Percentiles rank a stretch among this genome's conserved stretches.
Conservation (phyloP, 2,113 vertebrate species). For the Cricetomys ansorgei region DNA sequence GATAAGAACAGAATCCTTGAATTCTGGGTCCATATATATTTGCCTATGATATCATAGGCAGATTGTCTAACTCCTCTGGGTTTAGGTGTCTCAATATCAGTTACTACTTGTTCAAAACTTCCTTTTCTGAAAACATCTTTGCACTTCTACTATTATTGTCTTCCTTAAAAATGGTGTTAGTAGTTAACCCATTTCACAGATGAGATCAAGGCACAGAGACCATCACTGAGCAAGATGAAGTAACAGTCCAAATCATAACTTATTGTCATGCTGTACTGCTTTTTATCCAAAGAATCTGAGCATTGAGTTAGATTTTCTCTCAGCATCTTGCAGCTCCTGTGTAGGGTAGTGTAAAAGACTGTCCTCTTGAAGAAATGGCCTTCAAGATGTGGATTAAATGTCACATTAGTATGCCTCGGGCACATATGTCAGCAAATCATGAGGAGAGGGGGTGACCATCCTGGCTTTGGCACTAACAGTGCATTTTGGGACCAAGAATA, state of each 20-base stretch:
- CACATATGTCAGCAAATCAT: rapidly evolving
- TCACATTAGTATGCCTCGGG: background rate
- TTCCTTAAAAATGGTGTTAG: background rate
- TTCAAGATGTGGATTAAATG: background rate
- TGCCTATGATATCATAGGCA: background rate
- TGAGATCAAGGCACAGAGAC: background rate
- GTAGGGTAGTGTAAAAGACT: background rate
- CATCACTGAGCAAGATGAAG: background rate
- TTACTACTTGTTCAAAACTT: background rate
- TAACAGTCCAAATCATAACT: background rate
- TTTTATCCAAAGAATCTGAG: background rate
- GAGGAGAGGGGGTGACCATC: background rate
- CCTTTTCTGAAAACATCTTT: background rate
- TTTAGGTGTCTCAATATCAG: background rate
- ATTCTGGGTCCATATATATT: background rate
- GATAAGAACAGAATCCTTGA: background rate
- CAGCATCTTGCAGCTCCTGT: background rate
- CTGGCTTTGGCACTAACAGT: background rate
- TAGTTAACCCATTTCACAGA: background rate
- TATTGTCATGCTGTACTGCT: too few relatives aligned
- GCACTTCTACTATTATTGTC: background rate
- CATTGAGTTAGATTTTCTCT: background rate
- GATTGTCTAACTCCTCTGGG: background rate
- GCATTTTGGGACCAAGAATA: background rate
- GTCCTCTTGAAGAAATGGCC: background rate